Conservation (phyloP, 2,888 invertebrate genomes). For the Diarsia dahlii region DNA sequence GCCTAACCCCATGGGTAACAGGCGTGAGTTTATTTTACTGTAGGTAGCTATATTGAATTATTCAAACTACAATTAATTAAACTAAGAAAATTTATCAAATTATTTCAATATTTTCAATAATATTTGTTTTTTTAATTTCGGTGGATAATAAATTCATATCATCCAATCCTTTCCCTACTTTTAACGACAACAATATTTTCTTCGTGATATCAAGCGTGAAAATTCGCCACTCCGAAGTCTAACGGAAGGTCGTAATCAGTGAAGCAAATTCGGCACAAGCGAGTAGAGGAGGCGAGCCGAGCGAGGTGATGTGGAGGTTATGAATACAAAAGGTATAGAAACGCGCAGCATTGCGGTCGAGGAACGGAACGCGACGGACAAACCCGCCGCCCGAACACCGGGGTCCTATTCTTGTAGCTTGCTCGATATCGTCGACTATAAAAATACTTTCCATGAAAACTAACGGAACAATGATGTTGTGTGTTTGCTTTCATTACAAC, state of each 20-base stretch:
- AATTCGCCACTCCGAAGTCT: conserved; percentile 42
- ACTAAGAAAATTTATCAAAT: not conserved
- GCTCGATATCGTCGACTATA: not conserved
- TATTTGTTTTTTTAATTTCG: not conserved
- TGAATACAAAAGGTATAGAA: conserved; percentile 83
- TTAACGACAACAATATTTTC: conserved; percentile 18
- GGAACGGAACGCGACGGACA: conserved; percentile 82
- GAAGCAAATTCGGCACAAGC: conserved; percentile 77
- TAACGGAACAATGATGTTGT: not conserved
- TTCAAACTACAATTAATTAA: not conserved
- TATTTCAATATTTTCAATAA: not conserved
- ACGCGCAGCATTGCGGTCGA: conserved; percentile 81
- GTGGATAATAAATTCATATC: not conserved
- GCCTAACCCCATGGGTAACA: not conserved
- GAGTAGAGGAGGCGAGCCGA: conserved; percentile 68
- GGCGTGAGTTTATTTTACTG: not conserved
- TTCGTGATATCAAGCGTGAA: conserved; percentile 17
- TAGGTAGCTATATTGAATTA: not conserved
- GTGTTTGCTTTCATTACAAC: not conserved
- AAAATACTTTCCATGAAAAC: not conserved
- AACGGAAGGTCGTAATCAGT: conserved; percentile 73
- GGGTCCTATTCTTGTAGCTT: conserved; percentile 75
- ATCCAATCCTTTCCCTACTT: not conserved
- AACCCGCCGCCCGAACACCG: conserved; percentile 68
- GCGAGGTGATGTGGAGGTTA: conserved; percentile 84